A percentile compares a stretch with the other conserved stretches of the same genome.
Conservation (phyloP, 64 coral and sea anemone genomes). For the Montipora cactus region DNA sequence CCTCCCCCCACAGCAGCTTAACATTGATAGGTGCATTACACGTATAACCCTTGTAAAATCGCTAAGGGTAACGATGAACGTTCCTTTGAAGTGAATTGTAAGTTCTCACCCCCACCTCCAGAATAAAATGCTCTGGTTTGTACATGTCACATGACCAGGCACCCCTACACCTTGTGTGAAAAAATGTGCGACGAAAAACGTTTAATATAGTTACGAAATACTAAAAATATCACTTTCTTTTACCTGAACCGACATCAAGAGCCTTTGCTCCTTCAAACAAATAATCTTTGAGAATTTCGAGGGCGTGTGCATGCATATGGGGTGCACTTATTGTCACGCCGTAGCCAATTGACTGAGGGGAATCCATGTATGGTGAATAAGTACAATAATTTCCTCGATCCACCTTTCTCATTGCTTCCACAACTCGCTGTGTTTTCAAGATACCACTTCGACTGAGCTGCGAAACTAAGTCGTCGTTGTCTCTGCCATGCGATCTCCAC, state of each 20-base stretch:
- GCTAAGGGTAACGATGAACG: too few relatives aligned
- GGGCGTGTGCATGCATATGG: slow-evolving; percentile 96
- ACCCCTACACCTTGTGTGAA: background rate
- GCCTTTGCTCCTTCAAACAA: slow-evolving; percentile 86
- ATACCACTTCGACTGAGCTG: slow-evolving; percentile 79
- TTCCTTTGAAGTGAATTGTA: too few relatives aligned
- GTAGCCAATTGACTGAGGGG: slow-evolving; percentile 94
- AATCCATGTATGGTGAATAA: slow-evolving; percentile 80
- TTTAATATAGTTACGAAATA: background rate
- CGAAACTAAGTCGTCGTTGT: slow-evolving; percentile 86
- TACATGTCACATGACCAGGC: background rate
- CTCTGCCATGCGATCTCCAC: slow-evolving; percentile 94
- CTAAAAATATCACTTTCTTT: background rate
- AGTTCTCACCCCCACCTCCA: too few relatives aligned
- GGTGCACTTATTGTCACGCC: slow-evolving; percentile 97
- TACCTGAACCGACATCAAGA: slow-evolving; percentile 97
- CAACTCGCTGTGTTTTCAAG: slow-evolving; percentile 76
- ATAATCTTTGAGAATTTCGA: slow-evolving; percentile 94
- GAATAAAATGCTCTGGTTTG: too few relatives aligned
- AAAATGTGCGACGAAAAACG: too few relatives aligned
- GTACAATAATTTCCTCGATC: slow-evolving; percentile 84
- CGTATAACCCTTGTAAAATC: too few relatives aligned
- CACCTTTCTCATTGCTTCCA: slow-evolving; percentile 85
- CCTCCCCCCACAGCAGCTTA: too few relatives aligned
- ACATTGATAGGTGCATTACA: too few relatives aligned